Percentiles rank a stretch among this genome's conserved stretches.
phyloP scores from a whole-genome alignment of 2,113 vertebrate species.

The Thermophis baileyi region DNA sequence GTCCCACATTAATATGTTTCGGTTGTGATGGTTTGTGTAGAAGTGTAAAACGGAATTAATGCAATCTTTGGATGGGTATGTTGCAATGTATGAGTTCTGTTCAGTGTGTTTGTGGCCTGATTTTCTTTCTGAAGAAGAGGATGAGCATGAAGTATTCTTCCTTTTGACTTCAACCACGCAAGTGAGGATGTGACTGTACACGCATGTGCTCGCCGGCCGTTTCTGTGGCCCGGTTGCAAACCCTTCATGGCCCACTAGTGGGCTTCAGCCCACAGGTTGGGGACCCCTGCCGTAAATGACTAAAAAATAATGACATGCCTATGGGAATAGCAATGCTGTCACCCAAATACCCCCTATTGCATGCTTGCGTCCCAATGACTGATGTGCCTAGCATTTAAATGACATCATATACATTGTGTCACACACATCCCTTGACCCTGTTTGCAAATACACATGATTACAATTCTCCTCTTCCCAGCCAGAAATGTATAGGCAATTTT shows the following conservation, averaged over 20 bases:
- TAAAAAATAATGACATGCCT: not conserved
- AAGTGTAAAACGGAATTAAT: not conserved
- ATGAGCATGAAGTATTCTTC: not conserved
- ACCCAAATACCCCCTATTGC: not conserved
- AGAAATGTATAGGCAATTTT: not conserved
- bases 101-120: not conserved
- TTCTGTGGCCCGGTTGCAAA: not conserved
- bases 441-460: not conserved
- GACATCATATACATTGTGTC: not conserved
- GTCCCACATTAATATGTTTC: not conserved
- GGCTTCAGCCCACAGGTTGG: not conserved
- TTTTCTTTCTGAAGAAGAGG: not conserved
- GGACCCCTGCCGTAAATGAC: not conserved
- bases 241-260: no score
- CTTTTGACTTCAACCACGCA: not conserved
- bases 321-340: not conserved
- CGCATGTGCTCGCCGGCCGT: accelerated
- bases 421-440: not conserved
- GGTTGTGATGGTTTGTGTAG: not conserved
- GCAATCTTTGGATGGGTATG: not conserved
- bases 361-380: not conserved
- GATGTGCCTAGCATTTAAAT: not conserved
- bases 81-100: not conserved
- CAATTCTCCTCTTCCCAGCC: not conserved
- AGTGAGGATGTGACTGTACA: not conserved